Conservation (phyloP, 2,113 vertebrate species). For the Notarius lentiginosus region DNA sequence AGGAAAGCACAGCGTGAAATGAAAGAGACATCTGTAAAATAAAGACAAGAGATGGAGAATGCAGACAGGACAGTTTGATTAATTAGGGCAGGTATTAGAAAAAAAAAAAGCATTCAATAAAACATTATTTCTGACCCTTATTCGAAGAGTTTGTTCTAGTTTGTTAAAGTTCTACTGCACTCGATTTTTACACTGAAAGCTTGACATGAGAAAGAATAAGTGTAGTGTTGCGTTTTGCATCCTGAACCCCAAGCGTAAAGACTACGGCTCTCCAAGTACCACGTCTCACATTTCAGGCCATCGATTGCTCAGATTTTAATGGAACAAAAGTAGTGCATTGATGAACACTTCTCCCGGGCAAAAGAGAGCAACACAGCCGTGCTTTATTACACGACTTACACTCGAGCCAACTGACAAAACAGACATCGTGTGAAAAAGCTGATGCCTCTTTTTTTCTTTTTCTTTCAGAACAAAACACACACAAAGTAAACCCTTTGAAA, state of each 20-base stretch:
- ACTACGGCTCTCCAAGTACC: background rate
- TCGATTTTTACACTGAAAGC: background rate
- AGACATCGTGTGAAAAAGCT: background rate
- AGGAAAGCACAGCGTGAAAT: conserved; percentile 37
- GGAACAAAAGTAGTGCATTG: conserved; percentile 3
- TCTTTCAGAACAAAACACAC: background rate
- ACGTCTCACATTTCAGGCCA: background rate
- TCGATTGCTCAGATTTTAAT: background rate
- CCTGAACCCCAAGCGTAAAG: background rate
- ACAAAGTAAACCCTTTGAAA: background rate
- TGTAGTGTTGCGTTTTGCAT: background rate
- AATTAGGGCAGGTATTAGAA: conserved; percentile 31
- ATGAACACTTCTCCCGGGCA: background rate
- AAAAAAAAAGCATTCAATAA: background rate
- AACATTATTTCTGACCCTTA: background rate
- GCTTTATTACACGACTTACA: background rate
- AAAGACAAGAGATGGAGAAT: conserved; percentile 17
- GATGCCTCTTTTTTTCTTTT: conserved; percentile 5
- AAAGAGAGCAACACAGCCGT: background rate
- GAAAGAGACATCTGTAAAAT: conserved; percentile 48
- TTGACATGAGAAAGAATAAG: background rate
- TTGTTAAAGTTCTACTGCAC: background rate
- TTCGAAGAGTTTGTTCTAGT: background rate
- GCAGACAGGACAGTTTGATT: conserved; percentile 50
- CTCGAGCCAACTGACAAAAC: background rate